Conservation (phyloP, 2,113 vertebrate species). For the Dicrurus megarhynchus region DNA sequence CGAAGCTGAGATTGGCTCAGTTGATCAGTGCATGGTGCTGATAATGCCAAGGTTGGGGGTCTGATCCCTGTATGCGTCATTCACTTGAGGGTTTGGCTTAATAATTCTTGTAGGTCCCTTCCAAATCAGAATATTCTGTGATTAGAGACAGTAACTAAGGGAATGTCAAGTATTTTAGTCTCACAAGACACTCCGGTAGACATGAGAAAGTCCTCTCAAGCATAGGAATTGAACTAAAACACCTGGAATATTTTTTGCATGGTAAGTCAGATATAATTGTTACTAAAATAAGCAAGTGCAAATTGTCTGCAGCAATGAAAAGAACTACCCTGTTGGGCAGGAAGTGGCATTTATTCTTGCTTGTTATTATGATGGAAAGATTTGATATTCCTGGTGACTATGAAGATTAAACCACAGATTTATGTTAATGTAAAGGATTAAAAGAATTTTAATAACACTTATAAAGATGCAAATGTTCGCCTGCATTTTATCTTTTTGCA, state of each 20-base stretch:
- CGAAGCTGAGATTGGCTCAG: not conserved
- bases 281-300: not conserved
- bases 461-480: constrained; percentile 66
- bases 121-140: not conserved
- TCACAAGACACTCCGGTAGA: not conserved
- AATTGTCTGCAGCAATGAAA: constrained; percentile 12
- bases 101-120: not conserved
- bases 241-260: not conserved
- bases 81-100: not conserved
- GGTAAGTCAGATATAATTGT: not conserved
- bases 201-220: not conserved
- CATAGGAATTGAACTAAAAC: not conserved
- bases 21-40: not conserved
- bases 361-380: constrained; percentile 30
- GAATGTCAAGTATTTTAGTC: not conserved
- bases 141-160: not conserved
- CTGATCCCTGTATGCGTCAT: not conserved
- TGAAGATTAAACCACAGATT: constrained; percentile 63
- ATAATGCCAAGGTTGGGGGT: not conserved
- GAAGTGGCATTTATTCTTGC: constrained; percentile 26
- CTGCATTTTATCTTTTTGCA: constrained; percentile 55
- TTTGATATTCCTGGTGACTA: constrained; percentile 53
- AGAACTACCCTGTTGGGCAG: not conserved
- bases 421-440: constrained; percentile 70
- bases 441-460: constrained; percentile 63